Evolutionary conservation across 2,113 vertebrate species (phyloP).

Genomic region (Loxodonta africana): DNA sequence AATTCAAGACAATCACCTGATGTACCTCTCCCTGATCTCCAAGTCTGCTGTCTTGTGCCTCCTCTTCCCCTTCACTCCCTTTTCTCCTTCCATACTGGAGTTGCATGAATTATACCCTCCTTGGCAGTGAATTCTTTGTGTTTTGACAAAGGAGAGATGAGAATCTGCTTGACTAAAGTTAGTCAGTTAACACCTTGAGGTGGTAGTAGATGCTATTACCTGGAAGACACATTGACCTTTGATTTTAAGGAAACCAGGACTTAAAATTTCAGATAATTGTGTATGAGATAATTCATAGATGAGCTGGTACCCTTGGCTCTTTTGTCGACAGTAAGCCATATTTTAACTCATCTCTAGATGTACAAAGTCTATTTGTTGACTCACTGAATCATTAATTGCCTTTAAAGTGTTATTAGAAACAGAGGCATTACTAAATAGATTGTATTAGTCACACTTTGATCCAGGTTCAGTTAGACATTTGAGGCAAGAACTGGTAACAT

Average conservation of each 20-base stretch:
- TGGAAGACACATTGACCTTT: conserved; percentile 43
- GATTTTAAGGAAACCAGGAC: conserved; percentile 61
- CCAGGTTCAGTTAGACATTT: conserved; percentile 65
- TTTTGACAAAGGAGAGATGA: background rate
- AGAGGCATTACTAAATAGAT: conserved; percentile 78
- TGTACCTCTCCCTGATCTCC: background rate
- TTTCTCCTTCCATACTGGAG: background rate
- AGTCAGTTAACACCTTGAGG: conserved; percentile 41
- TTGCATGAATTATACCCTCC: background rate
- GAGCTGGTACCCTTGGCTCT: conserved; percentile 44
- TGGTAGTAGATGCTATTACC: conserved; percentile 65
- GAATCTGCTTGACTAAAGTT: conserved; percentile 23
- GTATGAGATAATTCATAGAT: conserved; percentile 75
- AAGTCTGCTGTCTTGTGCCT: fast-evolving
- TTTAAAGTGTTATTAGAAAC: conserved; percentile 83
- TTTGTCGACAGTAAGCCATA: conserved; percentile 71
- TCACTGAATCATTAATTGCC: conserved; percentile 83
- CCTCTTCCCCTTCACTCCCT: fast-evolving
- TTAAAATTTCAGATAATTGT: conserved; percentile 72
- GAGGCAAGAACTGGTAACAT: conserved; percentile 30
- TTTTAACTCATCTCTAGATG: conserved; percentile 76
- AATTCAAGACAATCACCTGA: background rate
- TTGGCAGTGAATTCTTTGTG: background rate
- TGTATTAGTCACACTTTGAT: conserved; percentile 82
- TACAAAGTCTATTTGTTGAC: conserved; percentile 77